These are phyloP conservation scores for Dreissena polymorpha DNA, from an alignment of 1,140 invertebrate genomes.

Conservation along the genomic window DNA sequence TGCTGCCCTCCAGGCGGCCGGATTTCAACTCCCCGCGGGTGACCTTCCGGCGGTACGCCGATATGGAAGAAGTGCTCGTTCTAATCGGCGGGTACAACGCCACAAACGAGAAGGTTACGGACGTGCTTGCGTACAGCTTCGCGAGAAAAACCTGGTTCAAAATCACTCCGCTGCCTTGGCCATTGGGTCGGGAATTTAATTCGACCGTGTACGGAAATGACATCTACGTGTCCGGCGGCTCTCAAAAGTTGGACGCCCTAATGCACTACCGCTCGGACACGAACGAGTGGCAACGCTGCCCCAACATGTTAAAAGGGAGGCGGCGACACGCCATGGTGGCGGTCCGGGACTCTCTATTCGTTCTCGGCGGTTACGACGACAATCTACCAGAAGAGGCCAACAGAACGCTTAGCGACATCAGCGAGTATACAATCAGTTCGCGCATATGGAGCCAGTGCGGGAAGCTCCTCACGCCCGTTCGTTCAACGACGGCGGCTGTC, in stretches of 20 bases:
- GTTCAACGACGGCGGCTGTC: slow-evolving; percentile 66
- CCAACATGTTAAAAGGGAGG: slow-evolving; percentile 62
- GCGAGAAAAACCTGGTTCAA: slow-evolving; percentile 65
- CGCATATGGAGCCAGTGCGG: slow-evolving; percentile 59
- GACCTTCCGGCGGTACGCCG: slow-evolving; percentile 64
- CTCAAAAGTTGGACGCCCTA: slow-evolving; percentile 66
- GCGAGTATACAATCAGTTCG: slow-evolving; percentile 63
- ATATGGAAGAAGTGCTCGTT: slow-evolving; percentile 69
- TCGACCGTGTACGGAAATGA: slow-evolving; percentile 69
- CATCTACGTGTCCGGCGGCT: slow-evolving; percentile 71
- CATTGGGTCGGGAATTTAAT: slow-evolving; percentile 68
- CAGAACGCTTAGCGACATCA: slow-evolving; percentile 58
- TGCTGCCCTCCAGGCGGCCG: slow-evolving; percentile 68
- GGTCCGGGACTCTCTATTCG: slow-evolving; percentile 63
- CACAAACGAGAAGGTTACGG: slow-evolving; percentile 60
- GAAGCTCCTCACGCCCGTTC: slow-evolving; percentile 57
- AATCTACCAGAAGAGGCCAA: slow-evolving; percentile 60
- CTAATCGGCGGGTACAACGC: slow-evolving; percentile 69
- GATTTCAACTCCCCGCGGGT: slow-evolving; percentile 70
- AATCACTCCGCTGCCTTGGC: slow-evolving; percentile 64
- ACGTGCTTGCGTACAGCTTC: slow-evolving; percentile 70
- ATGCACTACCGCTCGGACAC: slow-evolving; percentile 68
- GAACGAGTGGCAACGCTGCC: slow-evolving; percentile 67
- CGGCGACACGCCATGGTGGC: slow-evolving; percentile 68
- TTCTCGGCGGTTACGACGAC: slow-evolving; percentile 68